Evolutionary conservation across 2,888 invertebrate genomes (phyloP), one percentile per base, ranked within the genome.

Genomic region (Monochamus alternatus): DNA sequence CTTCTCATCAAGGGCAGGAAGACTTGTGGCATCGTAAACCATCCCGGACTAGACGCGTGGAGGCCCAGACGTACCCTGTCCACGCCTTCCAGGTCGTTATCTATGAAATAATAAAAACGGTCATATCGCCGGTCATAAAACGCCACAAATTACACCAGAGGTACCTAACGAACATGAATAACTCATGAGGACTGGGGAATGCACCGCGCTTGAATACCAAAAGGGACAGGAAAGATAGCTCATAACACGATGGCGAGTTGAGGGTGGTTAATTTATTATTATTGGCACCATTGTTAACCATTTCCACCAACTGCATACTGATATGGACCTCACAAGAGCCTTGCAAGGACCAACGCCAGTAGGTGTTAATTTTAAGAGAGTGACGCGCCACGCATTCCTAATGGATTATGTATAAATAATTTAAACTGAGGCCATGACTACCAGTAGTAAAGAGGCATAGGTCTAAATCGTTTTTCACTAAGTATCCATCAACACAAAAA

Each of bases 221-320:
- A 77, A 76, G 75, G 60, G 73, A 82, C 84, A 86, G 85, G 85
- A 86, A 86, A 85, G 84, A 84, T 85, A 84, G 83, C 83, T 85
- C 84, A 85, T 86, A 85, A 84, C 82, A 79, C 82, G 82, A 85
- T 75, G 79, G 83, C 22, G 22, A 22, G 22, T 22, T 79, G 87
- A 87, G 87, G 87, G 87, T 87, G 86, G 86, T 84, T 87, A 88
- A 88, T 88, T 88, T 88, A 88, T 88, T 87, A 86, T 86, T 87
- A 87, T 87, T 87, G 87, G 85, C 85, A 86, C 85, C 84, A 88
- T 88, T 88, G 88, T 88, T 88, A 88, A 88, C 88, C 85, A 86
- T 86, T 82, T 81, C 76, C 84, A 82, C 83, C 83, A 80, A 80
- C 78, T 81, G 88, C 84, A 88, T 88, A 87, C 86, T 85, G 84